Percentiles rank a stretch among this genome's conserved stretches.
These are phyloP conservation scores for Odontomyia ornata DNA, from an alignment of 2,888 invertebrate species.

Conservation along the genomic window DNA sequence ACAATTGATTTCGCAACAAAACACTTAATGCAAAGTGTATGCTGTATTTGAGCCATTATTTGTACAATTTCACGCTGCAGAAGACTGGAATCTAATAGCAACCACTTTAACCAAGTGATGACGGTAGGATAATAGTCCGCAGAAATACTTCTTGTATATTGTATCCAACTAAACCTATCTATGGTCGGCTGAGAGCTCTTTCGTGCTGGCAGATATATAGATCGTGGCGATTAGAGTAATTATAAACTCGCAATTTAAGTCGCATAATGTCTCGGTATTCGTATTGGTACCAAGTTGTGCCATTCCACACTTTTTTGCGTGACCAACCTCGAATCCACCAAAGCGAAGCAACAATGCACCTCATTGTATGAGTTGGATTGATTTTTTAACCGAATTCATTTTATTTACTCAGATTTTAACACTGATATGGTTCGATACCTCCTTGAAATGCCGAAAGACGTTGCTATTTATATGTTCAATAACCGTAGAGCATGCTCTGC, in stretches of 20 bases:
- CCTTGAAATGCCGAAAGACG: too few relatives aligned
- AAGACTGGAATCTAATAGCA: not conserved
- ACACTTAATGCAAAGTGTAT: not conserved
- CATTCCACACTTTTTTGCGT: slow-evolving; percentile 24
- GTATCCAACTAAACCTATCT: not conserved
- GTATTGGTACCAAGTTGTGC: slow-evolving; percentile 38
- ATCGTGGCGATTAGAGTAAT: slow-evolving; percentile 34
- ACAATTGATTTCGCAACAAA: slow-evolving; percentile 38
- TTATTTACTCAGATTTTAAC: too few relatives aligned
- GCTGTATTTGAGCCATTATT: not conserved
- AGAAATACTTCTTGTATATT: slow-evolving; percentile 1
- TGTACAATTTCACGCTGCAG: slow-evolving; percentile 12
- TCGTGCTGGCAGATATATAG: slow-evolving; percentile 27
- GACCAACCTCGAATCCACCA: slow-evolving; percentile 37
- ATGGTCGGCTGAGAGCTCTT: not conserved
- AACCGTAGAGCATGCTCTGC: too few relatives aligned
- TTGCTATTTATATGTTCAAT: too few relatives aligned
- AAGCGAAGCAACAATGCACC: not conserved
- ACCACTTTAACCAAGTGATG: not conserved
- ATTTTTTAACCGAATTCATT: not conserved
- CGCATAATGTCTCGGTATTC: slow-evolving; percentile 25
- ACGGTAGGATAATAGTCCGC: slow-evolving; percentile 5
- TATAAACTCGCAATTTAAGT: slow-evolving; percentile 36
- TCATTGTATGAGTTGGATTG: not conserved
- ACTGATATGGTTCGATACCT: too few relatives aligned